Evolutionary conservation across 2,113 vertebrate genomes (phyloP).

Genomic region (Sapayoa aenigma): DNA sequence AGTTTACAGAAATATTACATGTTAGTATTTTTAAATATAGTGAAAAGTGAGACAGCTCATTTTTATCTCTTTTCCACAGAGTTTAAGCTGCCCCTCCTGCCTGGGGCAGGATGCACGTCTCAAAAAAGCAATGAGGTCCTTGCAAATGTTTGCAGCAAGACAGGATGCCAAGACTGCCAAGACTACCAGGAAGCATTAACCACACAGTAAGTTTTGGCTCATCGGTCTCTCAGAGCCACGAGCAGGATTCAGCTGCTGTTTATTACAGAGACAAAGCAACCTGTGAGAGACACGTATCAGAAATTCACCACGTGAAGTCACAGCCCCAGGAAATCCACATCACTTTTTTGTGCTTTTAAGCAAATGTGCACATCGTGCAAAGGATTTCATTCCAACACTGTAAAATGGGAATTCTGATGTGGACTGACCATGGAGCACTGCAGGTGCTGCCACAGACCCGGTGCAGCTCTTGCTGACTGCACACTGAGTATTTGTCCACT

Average conservation of each 20-base stretch:
- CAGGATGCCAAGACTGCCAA: not conserved
- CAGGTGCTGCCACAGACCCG: not conserved
- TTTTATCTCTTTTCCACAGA: slow-evolving; percentile 5
- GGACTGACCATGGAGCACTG: not conserved
- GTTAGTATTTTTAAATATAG: not conserved
- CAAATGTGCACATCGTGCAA: not conserved
- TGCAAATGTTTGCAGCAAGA: not conserved
- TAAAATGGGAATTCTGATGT: not conserved
- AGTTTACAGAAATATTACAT: not conserved
- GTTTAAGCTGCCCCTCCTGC: not conserved
- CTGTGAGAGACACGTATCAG: not conserved
- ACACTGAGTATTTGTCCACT: not conserved
- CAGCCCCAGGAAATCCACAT: not conserved
- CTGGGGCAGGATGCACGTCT: not conserved
- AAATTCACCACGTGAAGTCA: not conserved
- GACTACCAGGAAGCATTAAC: not conserved
- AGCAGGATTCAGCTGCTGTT: not conserved
- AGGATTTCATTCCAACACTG: not conserved
- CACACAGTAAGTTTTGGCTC: not conserved
- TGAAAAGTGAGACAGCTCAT: not conserved
- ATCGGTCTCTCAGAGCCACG: not conserved
- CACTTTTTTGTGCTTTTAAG: not conserved
- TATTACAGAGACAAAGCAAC: not conserved
- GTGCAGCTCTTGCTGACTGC: not conserved
- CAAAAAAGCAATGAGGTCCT: not conserved